Percentiles rank a stretch among this genome's conserved stretches.
Evolutionary conservation across 1,140 invertebrate species (phyloP).

Genomic region (Hypothenemus hampei): DNA sequence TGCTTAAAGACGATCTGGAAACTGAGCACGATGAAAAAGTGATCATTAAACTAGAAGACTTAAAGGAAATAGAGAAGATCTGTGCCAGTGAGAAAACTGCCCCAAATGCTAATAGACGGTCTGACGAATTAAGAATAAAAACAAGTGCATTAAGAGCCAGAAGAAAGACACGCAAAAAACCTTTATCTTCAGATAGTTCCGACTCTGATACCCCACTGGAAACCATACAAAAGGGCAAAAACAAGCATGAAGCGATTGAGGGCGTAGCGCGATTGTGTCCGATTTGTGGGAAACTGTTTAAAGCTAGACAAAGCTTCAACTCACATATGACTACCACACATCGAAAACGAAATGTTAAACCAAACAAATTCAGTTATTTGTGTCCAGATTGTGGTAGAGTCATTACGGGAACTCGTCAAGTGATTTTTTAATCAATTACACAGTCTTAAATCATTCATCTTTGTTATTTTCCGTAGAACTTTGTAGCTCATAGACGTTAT

Average conservation of each 20-base stretch:
- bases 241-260: constrained; percentile 1
- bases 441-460: background rate
- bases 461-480: constrained; percentile 15
- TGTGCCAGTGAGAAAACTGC: background rate
- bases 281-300: constrained; percentile 25
- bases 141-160: constrained; percentile 1
- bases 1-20: too few species aligned
- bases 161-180: too few species aligned
- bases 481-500: constrained; percentile 21
- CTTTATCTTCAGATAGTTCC: too few species aligned
- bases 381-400: constrained; percentile 25
- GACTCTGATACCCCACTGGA: too few species aligned
- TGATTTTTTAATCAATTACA: background rate
- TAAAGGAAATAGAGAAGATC: background rate
- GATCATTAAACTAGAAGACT: too few species aligned
- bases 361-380: constrained; percentile 24
- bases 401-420: constrained; percentile 21
- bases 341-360: constrained; percentile 15
- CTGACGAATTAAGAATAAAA: constrained; percentile 4
- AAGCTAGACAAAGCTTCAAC: constrained; percentile 19
- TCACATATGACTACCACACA: constrained; percentile 24
- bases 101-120: constrained; percentile 10
- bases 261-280: constrained; percentile 21
- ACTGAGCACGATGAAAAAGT: too few species aligned
- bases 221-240: background rate